Evolutionary conservation across 2,888 invertebrate genomes (phyloP).

Genomic region (Pteria penguin): DNA sequence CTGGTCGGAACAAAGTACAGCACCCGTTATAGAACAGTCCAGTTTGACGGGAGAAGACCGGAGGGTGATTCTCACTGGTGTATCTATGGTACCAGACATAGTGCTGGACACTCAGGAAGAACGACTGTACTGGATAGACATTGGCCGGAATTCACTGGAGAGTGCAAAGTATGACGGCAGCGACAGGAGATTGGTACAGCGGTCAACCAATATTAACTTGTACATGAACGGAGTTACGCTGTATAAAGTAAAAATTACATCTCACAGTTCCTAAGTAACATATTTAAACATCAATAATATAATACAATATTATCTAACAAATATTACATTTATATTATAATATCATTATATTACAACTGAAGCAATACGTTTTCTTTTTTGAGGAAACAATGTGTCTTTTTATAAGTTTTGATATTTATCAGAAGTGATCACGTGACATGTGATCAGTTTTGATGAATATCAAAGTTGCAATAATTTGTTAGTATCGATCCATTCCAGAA

Average conservation of each 20-base stretch:
- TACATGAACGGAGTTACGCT: slow-evolving; percentile 20
- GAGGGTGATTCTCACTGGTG: slow-evolving; percentile 3
- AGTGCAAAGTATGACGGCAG: slow-evolving; percentile 19
- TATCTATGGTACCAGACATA: slow-evolving; percentile 16
- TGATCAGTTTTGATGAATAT: too few species aligned
- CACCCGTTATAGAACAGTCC: slow-evolving; percentile 5
- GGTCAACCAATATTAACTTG: slow-evolving; percentile 7
- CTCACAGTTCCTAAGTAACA: too few species aligned
- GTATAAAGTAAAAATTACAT: slow-evolving; percentile 20
- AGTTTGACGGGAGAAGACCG: slow-evolving; percentile 15
- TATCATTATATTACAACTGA: too few species aligned
- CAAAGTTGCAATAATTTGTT: too few species aligned
- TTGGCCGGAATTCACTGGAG: slow-evolving; percentile 9
- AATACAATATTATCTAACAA: too few species aligned
- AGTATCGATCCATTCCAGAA: too few species aligned
- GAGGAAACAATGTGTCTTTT: too few species aligned
- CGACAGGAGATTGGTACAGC: slow-evolving; percentile 1
- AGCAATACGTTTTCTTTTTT: too few species aligned
- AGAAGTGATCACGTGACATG: too few species aligned
- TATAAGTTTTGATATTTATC: too few species aligned
- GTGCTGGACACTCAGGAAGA: slow-evolving; percentile 12
- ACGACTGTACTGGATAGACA: slow-evolving; percentile 22
- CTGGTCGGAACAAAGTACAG: slow-evolving; percentile 10
- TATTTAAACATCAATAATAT: too few species aligned
- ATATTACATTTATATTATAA: too few species aligned